phyloP scores from a whole-genome alignment of 1,140 invertebrate genomes.

The Rhopalosiphum maidis region DNA sequence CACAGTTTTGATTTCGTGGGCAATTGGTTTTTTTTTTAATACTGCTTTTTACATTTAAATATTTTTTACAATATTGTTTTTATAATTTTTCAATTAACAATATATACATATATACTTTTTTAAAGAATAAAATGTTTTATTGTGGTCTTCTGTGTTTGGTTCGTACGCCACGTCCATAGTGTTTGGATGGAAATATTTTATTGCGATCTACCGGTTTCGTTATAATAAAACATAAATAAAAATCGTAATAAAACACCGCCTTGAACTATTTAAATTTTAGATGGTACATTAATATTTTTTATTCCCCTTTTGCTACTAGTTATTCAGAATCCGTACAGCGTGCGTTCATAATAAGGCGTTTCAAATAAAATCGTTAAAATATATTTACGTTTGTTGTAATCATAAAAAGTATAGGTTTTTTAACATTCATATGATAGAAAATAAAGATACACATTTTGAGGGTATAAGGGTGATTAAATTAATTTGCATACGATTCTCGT shows the following conservation, averaged over 20 bases:
- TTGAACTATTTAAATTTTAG: constrained; percentile 14
- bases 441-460: constrained; percentile 20
- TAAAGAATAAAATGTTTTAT: not conserved
- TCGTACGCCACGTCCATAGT: not conserved
- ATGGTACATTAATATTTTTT: constrained; percentile 18
- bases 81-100: not conserved
- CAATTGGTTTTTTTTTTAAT: not conserved
- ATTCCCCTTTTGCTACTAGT: not conserved
- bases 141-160: not conserved
- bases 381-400: constrained; percentile 11
- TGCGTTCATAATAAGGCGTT: constrained; percentile 5
- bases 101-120: not conserved
- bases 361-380: constrained; percentile 18
- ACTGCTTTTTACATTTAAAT: not conserved
- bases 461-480: constrained; percentile 21
- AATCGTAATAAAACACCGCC: not conserved
- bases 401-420: constrained; percentile 10
- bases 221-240: not conserved
- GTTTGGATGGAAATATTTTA: not conserved
- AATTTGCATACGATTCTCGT: constrained; percentile 35
- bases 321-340: not conserved
- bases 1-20: not conserved
- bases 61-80: not conserved
- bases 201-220: not conserved
- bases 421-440: constrained; percentile 12